phyloP scores from a whole-genome alignment of 2,797 vertebrate genomes.

The Balearica regulorum region DNA sequence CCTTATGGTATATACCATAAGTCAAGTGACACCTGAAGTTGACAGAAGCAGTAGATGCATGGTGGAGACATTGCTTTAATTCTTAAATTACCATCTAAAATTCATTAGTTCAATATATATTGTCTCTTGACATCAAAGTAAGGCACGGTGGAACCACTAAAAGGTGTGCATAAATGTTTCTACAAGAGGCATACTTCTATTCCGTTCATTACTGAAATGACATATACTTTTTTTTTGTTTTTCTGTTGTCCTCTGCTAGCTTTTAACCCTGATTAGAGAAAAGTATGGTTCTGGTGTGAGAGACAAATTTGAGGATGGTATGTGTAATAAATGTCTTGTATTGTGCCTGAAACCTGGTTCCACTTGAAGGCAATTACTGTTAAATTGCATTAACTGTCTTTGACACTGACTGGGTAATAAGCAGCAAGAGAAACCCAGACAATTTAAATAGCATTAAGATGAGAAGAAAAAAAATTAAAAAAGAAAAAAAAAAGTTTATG shows the following conservation, averaged over 20 bases:
- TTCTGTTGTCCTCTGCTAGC: background rate
- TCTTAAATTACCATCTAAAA: background rate
- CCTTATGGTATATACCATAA: background rate
- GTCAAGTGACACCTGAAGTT: background rate
- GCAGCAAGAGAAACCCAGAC: background rate
- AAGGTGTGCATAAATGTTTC: background rate
- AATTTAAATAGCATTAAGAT: background rate
- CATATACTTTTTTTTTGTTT: background rate
- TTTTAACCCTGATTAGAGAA: background rate
- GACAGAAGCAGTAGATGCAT: background rate
- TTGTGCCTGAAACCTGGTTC: background rate
- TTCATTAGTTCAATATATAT: background rate
- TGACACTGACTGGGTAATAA: background rate
- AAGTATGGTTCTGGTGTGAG: background rate
- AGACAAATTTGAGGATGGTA: background rate
- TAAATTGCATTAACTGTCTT: background rate
- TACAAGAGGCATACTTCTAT: background rate
- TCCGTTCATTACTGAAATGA: background rate
- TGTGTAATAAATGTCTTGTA: background rate
- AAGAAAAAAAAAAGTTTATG: background rate
- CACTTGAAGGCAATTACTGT: background rate
- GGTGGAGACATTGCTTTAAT: background rate
- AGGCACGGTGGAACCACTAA: background rate
- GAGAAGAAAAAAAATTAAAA: accelerated
- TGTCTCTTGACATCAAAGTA: background rate